Percentiles rank a stretch among this genome's conserved stretches.
Conservation (phyloP, 2,797 vertebrate genomes). For the Sciaenops ocellatus region DNA sequence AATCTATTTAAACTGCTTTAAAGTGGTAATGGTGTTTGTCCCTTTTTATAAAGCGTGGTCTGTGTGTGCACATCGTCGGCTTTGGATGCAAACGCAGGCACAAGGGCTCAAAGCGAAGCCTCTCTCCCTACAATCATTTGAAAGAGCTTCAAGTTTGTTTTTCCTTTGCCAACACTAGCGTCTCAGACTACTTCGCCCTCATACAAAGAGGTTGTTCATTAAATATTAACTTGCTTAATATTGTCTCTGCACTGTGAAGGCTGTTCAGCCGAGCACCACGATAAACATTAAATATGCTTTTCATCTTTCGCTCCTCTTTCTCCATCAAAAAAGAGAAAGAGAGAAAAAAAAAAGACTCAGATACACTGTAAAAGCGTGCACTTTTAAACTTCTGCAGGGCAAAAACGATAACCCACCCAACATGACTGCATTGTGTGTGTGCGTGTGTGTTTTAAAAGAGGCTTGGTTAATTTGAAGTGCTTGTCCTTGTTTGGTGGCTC, state of each 20-base stretch:
- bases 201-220: slow-evolving; percentile 87
- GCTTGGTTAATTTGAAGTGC: slow-evolving; percentile 76
- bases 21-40: slow-evolving; percentile 53
- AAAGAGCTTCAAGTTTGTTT: slow-evolving; percentile 87
- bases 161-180: slow-evolving; percentile 81
- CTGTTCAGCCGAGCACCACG: slow-evolving; percentile 82
- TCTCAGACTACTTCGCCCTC: slow-evolving; percentile 82
- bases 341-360: slow-evolving; percentile 48
- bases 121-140: slow-evolving; percentile 78
- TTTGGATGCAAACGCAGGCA: slow-evolving; percentile 63
- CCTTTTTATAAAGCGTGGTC: slow-evolving; percentile 43
- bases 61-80: slow-evolving; percentile 31
- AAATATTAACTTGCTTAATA: slow-evolving; percentile 92
- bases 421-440: slow-evolving; percentile 38
- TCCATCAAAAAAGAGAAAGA: slow-evolving; percentile 76
- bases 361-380: slow-evolving; percentile 73
- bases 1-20: slow-evolving; percentile 48
- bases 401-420: slow-evolving; percentile 74
- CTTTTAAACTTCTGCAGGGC: slow-evolving; percentile 83
- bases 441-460: slow-evolving; percentile 46
- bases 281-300: slow-evolving; percentile 91
- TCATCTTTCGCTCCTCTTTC: slow-evolving; percentile 86
- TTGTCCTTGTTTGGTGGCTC: slow-evolving; percentile 76
- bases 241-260: slow-evolving; percentile 86
- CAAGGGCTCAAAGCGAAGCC: slow-evolving; percentile 75